These are phyloP conservation scores for Homalodisca vitripennis DNA, from an alignment of 1,140 invertebrate genomes.

Conservation along the genomic window DNA sequence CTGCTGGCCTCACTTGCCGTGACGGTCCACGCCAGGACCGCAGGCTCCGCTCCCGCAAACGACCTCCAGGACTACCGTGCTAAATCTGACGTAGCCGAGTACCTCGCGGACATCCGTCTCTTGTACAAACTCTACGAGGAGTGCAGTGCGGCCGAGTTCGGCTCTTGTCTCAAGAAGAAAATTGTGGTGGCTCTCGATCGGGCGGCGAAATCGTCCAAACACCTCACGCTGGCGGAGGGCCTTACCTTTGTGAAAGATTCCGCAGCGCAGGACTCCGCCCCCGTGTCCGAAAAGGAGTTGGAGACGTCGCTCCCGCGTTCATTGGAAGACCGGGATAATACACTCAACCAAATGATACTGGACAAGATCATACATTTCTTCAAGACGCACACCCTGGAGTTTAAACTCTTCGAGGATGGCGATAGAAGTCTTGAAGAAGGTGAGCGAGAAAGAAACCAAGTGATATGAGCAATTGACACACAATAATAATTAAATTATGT, in stretches of 20 bases:
- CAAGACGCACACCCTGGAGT: slow-evolving; percentile 70
- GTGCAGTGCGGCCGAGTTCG: slow-evolving; percentile 65
- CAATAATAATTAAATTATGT: too few relatives aligned
- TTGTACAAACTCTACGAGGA: slow-evolving; percentile 69
- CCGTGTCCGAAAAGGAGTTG: slow-evolving; percentile 56
- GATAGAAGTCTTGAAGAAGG: slow-evolving; percentile 23
- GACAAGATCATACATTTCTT: slow-evolving; percentile 71
- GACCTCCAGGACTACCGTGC: not conserved
- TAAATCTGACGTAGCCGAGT: slow-evolving; percentile 39
- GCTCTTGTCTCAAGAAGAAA: slow-evolving; percentile 74
- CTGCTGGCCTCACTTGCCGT: not conserved
- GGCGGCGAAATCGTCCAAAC: slow-evolving; percentile 58
- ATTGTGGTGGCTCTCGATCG: slow-evolving; percentile 69
- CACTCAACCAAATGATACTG: slow-evolving; percentile 69
- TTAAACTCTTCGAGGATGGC: slow-evolving; percentile 41
- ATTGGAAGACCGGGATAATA: slow-evolving; percentile 66
- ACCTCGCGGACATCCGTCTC: slow-evolving; percentile 54
- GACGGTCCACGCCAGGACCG: not conserved
- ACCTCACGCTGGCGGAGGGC: slow-evolving; percentile 66
- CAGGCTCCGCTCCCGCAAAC: slow-evolving; percentile 40
- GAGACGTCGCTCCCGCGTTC: slow-evolving; percentile 65
- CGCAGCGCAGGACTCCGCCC: slow-evolving; percentile 45
- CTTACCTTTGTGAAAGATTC: slow-evolving; percentile 65
- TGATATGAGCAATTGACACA: too few relatives aligned
- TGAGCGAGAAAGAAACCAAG: too few relatives aligned